phyloP scores from a whole-genome alignment of 2,113 vertebrate genomes.

The Balaeniceps rex region DNA sequence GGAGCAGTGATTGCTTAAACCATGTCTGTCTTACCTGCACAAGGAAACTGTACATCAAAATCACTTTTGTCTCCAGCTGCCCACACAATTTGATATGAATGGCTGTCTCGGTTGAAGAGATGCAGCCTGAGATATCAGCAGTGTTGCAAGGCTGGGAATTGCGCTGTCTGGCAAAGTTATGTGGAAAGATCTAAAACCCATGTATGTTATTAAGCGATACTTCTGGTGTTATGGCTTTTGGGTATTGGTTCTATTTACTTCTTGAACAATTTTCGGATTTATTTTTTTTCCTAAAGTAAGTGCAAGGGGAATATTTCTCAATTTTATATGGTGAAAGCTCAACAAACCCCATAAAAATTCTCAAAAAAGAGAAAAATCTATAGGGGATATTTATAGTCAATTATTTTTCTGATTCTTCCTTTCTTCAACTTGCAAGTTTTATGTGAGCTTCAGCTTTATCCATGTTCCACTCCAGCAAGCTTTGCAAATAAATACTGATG shows the following conservation, averaged over 20 bases:
- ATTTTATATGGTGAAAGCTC: not conserved
- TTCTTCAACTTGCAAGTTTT: constrained; percentile 4
- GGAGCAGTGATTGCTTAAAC: not conserved
- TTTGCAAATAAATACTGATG: constrained; percentile 34
- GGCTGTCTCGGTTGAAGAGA: not conserved
- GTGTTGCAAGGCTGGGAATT: not conserved
- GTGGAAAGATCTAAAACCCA: not conserved
- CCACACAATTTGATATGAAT: not conserved
- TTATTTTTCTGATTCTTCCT: constrained; percentile 32
- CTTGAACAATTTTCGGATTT: not conserved
- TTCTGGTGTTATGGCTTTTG: not conserved
- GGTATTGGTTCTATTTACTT: not conserved
- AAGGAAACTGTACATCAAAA: not conserved
- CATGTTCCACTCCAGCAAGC: constrained; percentile 1
- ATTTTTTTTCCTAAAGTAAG: not conserved
- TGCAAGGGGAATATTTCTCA: not conserved
- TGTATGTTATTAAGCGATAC: not conserved
- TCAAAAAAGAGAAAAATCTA: not conserved
- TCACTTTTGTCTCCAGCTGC: not conserved
- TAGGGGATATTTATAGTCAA: constrained; percentile 23
- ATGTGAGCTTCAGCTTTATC: not conserved
- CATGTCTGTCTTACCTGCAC: not conserved
- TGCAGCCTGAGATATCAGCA: not conserved
- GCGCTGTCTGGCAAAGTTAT: not conserved
- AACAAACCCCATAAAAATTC: not conserved